Base-by-base conservation (phyloP, 1,140 invertebrate species). In the Meloidogyne hapla region DNA sequence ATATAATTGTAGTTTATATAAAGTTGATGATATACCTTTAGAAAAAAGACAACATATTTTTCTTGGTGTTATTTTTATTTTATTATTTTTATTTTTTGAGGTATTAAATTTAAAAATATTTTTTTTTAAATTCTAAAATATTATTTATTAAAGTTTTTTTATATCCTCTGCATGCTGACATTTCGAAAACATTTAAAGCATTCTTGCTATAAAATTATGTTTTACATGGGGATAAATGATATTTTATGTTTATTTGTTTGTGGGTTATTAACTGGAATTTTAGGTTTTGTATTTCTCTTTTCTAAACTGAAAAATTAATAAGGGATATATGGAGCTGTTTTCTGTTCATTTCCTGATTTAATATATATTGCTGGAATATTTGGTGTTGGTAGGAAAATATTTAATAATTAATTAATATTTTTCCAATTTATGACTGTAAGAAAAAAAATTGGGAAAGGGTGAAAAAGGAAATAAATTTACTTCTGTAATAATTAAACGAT, bases 1-100 rank as follows among this genome's bases (percentile, higher is more conserved):
- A 40, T 81, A 81, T 69, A 81, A 81, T 64, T 81, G 80, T 56
- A 61, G 42, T 33, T 67, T 75, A 38, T 81, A 83, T 56, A 66
- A 69, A 56, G 28, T 69, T 26, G 61, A 66, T 13, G 42, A 61
- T 21, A 73, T 81, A 26, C 76, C 80, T n/a, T 42, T 75, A 42
- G 76, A 71, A 72, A 26, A 75, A 42, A 69, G 80, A 18, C 70
- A 83, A 45, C 66, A 83, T 33, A 28, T 42, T 18, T 21, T 75
- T 38, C 21, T 79, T 48, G 80, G 80, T 6, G 5, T 69, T 12
- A 15, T 80, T 6, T 69, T 83, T 13, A 69, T 81, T 45, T 10
- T 28, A 15, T 62, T 73, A 33, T 25, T 25, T 26, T 40, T 28
- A 4, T 65, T 76, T 42, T 74, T 21, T 8, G 40, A 76, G 75